phyloP scores from a whole-genome alignment of 1,140 invertebrate species.

The Drosophila sproati region DNA sequence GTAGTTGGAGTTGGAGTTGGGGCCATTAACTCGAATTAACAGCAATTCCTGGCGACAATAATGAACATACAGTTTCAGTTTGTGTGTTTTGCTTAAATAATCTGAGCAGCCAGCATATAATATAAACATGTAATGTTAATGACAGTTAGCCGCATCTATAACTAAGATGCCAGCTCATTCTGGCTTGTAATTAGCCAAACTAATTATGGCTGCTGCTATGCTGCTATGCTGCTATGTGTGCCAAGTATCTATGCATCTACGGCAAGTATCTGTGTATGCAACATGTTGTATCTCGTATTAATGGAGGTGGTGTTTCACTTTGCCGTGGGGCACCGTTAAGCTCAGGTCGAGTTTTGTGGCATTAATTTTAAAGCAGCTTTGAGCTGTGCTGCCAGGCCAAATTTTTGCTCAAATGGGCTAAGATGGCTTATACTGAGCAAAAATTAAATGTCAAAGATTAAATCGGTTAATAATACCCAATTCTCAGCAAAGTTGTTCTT shows the following conservation, averaged over 20 bases:
- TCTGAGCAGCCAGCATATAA: conserved; percentile 18
- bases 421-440: conserved; percentile 6
- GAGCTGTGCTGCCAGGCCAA: background rate
- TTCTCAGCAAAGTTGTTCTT: too few relatives aligned
- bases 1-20: background rate
- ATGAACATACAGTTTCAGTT: conserved; percentile 47
- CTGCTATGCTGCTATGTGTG: conserved; percentile 55
- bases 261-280: conserved; percentile 1
- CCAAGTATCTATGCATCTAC: conserved; percentile 31
- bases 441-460: too few relatives aligned
- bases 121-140: background rate
- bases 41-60: conserved; percentile 50
- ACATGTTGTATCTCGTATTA: conserved; percentile 10
- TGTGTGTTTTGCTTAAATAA: conserved; percentile 25
- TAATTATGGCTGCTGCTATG: background rate
- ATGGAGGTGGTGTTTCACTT: conserved; percentile 16
- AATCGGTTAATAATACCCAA: too few relatives aligned
- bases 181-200: too few relatives aligned
- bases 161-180: conserved; percentile 3
- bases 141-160: background rate
- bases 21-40: conserved; percentile 48
- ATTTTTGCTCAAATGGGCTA: background rate
- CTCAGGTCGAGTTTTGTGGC: conserved; percentile 16
- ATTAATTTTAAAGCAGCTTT: conserved; percentile 47
- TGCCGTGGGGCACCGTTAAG: conserved; percentile 42